phyloP scores from a whole-genome alignment of 2,888 invertebrate genomes.

The Microplitis deprimator region DNA sequence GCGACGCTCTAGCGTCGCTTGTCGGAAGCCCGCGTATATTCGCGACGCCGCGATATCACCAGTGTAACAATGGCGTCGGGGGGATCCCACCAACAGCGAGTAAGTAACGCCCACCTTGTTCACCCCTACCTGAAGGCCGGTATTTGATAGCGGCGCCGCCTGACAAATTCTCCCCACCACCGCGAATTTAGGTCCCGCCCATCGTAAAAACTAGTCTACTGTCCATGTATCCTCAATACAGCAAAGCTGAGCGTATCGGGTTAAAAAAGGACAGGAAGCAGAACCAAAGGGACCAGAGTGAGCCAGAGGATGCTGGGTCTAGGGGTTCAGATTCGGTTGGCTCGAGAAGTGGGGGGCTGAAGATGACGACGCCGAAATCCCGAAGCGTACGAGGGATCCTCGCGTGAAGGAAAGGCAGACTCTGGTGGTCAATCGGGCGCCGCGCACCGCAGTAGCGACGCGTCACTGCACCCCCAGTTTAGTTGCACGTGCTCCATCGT shows the following conservation, averaged over 20 bases:
- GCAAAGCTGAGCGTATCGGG: not conserved
- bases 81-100: slow-evolving; percentile 53
- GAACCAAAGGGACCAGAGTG: not conserved
- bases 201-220: not conserved
- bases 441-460: slow-evolving; percentile 69
- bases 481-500: slow-evolving; percentile 67
- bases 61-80: slow-evolving; percentile 57
- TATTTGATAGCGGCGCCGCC: too few relatives aligned
- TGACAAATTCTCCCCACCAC: too few relatives aligned
- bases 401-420: slow-evolving; percentile 67
- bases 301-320: slow-evolving; percentile 30
- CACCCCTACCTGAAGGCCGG: not conserved
- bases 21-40: slow-evolving; percentile 55
- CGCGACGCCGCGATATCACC: slow-evolving; percentile 38
- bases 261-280: too few relatives aligned
- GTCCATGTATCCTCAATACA: not conserved
- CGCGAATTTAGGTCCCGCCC: not conserved
- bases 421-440: slow-evolving; percentile 71
- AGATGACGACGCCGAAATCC: slow-evolving; percentile 49
- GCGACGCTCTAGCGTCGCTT: slow-evolving; percentile 50
- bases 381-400: slow-evolving; percentile 45
- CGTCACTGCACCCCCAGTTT: slow-evolving; percentile 69
- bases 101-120: slow-evolving; percentile 51
- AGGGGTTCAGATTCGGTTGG: slow-evolving; percentile 44
- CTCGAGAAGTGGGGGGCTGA: slow-evolving; percentile 43